Base-by-base conservation (phyloP, 2,888 invertebrate species). In the Synanthedon myopaeformis region DNA sequence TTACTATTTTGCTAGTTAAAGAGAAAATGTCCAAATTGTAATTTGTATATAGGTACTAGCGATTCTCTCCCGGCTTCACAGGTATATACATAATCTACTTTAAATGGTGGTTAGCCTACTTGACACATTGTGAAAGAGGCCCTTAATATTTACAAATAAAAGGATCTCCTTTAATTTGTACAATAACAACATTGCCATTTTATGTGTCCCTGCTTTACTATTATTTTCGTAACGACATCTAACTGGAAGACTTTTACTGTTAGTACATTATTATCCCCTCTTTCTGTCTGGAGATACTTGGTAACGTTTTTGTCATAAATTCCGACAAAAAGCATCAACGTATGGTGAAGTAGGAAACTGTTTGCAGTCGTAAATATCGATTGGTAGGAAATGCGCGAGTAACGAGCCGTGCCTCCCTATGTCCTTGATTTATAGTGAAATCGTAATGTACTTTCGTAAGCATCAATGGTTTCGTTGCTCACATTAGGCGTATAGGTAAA, bases 311-410 rank as follows among this genome's bases (percentile, higher is more conserved):
- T 45, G 12, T 45, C 45, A 45, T 45, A 45, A 45, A 45, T 45
- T 45, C 45, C 45, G 14, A 45, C 5, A 45, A 45, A 42, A 45
- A 45, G 45, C 13, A 48, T 35, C 52, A 42, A 11, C 28, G 48
- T 35, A 23, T 13, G 28, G 35, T 14, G 14, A 52, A 19, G 28
- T 10, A 35, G 52, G 48, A 23, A 45, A 45, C 45, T 45, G n/a
- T 35, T 45, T 13, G 45, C 11, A 45, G 45, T 45, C 52, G 48
- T 52, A 52, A 52, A 52, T 52, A 52, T 52, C 48, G 52, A 52
- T 52, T 52, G 52, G 17, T 17, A 52, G 35, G 52, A 52, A 48
- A 45, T 28, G 52, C 45, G 48, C 19, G 48, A 48, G 45, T 52
- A 52, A 52, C 52, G 52, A 52, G 52, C 45, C 52, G 45, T 23